These are phyloP conservation scores for Cyclopterus lumpus DNA, from an alignment of 2,797 vertebrate genomes.

Conservation along the genomic window DNA sequence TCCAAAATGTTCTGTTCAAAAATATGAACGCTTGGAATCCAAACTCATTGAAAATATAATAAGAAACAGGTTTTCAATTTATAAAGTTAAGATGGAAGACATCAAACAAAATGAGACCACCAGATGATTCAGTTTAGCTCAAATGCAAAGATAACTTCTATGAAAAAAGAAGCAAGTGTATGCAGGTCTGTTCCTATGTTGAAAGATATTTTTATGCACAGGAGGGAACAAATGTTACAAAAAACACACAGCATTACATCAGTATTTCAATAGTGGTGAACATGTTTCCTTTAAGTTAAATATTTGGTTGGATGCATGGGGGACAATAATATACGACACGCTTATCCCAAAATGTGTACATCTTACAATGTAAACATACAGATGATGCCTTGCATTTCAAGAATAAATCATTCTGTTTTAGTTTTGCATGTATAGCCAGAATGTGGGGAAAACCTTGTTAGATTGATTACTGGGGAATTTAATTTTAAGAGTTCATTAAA, in stretches of 20 bases:
- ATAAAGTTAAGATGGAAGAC: constrained; percentile 24
- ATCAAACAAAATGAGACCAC: constrained; percentile 17
- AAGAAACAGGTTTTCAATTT: constrained; percentile 29
- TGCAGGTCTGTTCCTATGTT: not conserved
- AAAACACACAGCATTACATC: constrained; percentile 34
- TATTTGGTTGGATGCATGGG: not conserved
- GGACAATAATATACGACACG: not conserved
- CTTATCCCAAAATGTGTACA: not conserved
- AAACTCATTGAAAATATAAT: constrained; percentile 8
- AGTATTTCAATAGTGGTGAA: constrained; percentile 27
- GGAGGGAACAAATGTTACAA: constrained; percentile 5
- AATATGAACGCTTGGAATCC: constrained; percentile 7
- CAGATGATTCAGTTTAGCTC: constrained; percentile 19
- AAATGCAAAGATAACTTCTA: constrained; percentile 16
- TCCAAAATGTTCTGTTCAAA: constrained; percentile 4
- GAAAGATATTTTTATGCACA: not conserved
- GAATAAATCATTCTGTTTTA: not conserved
- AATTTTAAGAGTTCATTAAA: constrained; percentile 44
- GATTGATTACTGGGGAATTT: constrained; percentile 33
- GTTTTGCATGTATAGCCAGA: not conserved
- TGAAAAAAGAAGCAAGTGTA: not conserved
- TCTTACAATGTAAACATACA: not conserved
- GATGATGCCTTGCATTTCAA: not conserved
- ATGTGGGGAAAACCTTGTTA: not conserved
- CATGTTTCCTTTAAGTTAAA: not conserved